phyloP scores from a whole-genome alignment of 2,888 invertebrate genomes.

The Asteroscopus sphinx region DNA sequence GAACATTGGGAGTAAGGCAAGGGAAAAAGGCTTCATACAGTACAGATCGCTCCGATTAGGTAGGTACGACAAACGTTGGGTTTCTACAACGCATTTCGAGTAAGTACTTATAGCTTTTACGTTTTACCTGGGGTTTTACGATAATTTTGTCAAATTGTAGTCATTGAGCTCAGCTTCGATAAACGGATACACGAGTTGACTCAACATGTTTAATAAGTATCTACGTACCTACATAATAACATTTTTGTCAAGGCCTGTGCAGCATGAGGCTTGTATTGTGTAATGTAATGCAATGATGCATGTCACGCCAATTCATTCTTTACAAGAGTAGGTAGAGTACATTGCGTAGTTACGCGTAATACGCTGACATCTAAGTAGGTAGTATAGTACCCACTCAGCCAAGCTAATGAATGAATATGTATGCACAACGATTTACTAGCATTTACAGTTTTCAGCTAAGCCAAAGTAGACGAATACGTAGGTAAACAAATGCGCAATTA shows the following conservation, averaged over 20 bases:
- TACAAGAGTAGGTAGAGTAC: slow-evolving; percentile 33
- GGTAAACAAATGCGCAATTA: too few relatives aligned
- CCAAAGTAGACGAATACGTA: too few relatives aligned
- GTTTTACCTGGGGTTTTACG: slow-evolving; percentile 76
- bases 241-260: slow-evolving; percentile 42
- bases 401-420: slow-evolving; percentile 19
- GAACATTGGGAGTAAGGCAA: slow-evolving; percentile 26
- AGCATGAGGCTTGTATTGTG: slow-evolving; percentile 55
- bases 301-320: slow-evolving; percentile 65
- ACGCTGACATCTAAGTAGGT: slow-evolving; percentile 17
- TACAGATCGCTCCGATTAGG: slow-evolving; percentile 16
- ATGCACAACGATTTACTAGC: too few relatives aligned
- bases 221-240: slow-evolving; percentile 36
- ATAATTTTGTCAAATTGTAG: slow-evolving; percentile 78
- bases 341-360: slow-evolving; percentile 20
- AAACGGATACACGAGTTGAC: slow-evolving; percentile 73
- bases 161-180: slow-evolving; percentile 68
- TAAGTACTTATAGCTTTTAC: slow-evolving; percentile 70
- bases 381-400: slow-evolving; percentile 5
- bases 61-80: slow-evolving; percentile 18
- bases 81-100: slow-evolving; percentile 64
- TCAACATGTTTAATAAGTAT: slow-evolving; percentile 62
- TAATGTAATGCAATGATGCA: slow-evolving; percentile 66
- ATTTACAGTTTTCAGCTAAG: too few relatives aligned
- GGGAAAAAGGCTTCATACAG: slow-evolving; percentile 20